Conservation (phyloP, 2,113 vertebrate species). For the Silurus meridionalis region DNA sequence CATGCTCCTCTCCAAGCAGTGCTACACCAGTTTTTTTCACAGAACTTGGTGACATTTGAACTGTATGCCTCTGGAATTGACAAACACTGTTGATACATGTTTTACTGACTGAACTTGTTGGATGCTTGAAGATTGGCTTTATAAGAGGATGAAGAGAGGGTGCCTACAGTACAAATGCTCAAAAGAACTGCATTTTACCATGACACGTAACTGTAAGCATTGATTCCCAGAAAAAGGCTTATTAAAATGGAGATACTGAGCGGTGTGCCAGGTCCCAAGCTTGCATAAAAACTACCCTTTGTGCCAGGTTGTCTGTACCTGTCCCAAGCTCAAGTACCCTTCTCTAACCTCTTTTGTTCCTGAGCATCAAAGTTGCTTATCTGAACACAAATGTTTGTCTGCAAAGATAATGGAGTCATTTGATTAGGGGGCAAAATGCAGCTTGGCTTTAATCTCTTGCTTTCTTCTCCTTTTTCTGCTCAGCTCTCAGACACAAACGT, state of each 20-base stretch:
- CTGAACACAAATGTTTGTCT: slow-evolving; percentile 40
- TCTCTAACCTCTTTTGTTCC: slow-evolving; percentile 38
- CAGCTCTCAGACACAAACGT: background rate
- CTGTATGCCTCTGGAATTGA: background rate
- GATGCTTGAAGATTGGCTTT: background rate
- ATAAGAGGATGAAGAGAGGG: background rate
- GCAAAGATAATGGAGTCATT: slow-evolving; percentile 46
- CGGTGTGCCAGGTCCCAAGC: background rate
- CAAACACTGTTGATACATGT: background rate
- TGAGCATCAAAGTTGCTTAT: slow-evolving; percentile 33
- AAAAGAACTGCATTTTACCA: background rate
- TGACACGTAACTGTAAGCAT: background rate
- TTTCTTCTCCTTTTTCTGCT: slow-evolving; percentile 28
- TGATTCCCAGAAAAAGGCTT: slow-evolving; percentile 1
- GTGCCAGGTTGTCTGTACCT: slow-evolving; percentile 1
- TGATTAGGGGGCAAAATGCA: slow-evolving; percentile 29
- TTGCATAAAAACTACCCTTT: slow-evolving; percentile 16
- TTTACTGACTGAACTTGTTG: background rate
- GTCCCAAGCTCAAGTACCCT: slow-evolving; percentile 22
- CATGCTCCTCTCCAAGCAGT: background rate
- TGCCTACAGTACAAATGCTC: background rate
- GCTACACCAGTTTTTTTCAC: background rate
- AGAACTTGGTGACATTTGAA: background rate
- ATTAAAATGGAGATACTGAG: slow-evolving; percentile 19
- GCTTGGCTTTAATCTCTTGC: slow-evolving; percentile 30